Evolutionary conservation across 2,797 vertebrate genomes (phyloP).

Genomic region (Meriones psammophilus): DNA sequence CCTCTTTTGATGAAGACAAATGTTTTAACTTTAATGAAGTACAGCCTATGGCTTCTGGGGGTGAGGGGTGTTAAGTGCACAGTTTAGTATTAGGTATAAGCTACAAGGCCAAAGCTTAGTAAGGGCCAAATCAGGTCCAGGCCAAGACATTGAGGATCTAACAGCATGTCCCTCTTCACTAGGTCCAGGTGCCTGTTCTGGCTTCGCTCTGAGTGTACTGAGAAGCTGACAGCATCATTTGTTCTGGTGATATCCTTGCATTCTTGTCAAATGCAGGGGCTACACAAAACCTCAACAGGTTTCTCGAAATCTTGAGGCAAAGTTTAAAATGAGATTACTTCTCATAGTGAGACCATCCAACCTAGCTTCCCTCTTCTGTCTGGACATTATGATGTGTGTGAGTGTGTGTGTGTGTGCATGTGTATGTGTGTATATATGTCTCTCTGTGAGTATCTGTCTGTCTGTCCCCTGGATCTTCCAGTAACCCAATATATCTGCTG

Average conservation of each 20-base stretch:
- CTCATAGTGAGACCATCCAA: conserved; percentile 16
- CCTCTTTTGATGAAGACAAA: neutral
- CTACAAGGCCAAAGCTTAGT: neutral
- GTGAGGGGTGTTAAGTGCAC: neutral
- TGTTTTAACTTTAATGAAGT: neutral
- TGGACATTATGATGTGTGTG: neutral
- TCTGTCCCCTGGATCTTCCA: neutral
- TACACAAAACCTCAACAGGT: conserved; percentile 34
- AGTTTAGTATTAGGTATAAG: neutral
- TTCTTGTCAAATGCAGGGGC: conserved; percentile 16
- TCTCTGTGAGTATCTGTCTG: neutral
- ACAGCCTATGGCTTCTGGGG: neutral
- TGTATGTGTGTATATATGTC: neutral
- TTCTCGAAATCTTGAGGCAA: conserved; percentile 62
- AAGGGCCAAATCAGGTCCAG: neutral
- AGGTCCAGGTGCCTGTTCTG: neutral
- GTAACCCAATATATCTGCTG: neutral
- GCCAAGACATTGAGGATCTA: neutral
- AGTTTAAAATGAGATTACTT: conserved; percentile 69
- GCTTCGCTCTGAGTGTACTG: neutral
- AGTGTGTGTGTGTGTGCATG: neutral
- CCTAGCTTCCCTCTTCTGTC: neutral
- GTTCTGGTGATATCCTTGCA: conserved; percentile 20
- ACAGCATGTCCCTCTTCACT: neutral
- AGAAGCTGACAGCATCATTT: neutral